Evolutionary conservation across 2,797 vertebrate species (phyloP), one percentile per base, ranked within the genome.

Genomic region (Pseudomugil tenellus): DNA sequence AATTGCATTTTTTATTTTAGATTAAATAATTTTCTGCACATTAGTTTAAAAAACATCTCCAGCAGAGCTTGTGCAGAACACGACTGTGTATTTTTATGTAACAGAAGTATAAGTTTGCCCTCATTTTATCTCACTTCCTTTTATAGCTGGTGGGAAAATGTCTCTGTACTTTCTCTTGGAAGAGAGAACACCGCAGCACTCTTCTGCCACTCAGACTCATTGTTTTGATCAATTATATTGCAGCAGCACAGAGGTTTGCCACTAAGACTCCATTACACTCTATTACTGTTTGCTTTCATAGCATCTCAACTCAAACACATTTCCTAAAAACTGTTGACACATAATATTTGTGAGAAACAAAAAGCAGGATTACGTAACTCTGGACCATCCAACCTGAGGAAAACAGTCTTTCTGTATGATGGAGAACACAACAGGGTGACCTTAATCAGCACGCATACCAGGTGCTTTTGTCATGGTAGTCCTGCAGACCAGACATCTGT

Each of bases 281-380:
- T 7, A 10, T 19, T 8, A 51, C 16, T 1, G 62, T 70, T n/a
- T 39, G 25, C 46, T 74, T 58, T 37, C 26, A 48, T 41, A 4
- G 7, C 57, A 34, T 70, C 29, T 62, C 49, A 26, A 64, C 51
- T 64, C n/a, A 3, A 2, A 7, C 3, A 7, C 3, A 6, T 26
- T 79, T 84, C 67, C 80, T 63, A 43, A 68, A 49, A 74, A 76
- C 58, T 67, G 74, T 62, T 59, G 71, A 57, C 73, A 73, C 57
- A 28, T 25, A 72, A 72, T 58, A 17, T 23, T 25, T 10, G 4
- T 10, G 14, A 23, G 2, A 54, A 79, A 70, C 69, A 81, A 75
- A 72, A 58, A 26, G 54, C 73, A 51, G 32, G 6, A 49, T 83
- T 80, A 57, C 55, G 34, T 61, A 75, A 84, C 41, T 8, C 39